Evolutionary conservation across 2,113 vertebrate species (phyloP).

Genomic region (Salvator merianae): DNA sequence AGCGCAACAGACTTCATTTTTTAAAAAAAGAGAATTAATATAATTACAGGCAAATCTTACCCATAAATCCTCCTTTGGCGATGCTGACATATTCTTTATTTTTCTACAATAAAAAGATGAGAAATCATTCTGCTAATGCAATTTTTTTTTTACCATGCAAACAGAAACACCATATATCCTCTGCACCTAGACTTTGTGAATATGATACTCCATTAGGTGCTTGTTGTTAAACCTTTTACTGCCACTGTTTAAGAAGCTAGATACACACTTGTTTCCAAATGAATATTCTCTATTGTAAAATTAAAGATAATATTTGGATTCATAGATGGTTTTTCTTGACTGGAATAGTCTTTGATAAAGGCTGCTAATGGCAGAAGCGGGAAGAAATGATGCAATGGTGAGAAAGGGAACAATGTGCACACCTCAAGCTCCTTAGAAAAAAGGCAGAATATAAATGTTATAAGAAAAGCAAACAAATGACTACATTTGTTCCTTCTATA

Average conservation of each 20-base stretch:
- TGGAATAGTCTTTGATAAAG: background rate
- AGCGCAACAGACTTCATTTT: background rate
- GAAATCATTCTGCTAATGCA: conserved; percentile 33
- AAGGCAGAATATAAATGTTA: background rate
- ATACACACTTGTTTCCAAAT: background rate
- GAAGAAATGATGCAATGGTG: background rate
- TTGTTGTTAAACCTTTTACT: background rate
- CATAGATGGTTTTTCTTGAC: background rate
- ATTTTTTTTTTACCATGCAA: conserved; percentile 17
- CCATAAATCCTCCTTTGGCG: conserved; percentile 98
- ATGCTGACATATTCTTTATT: conserved; percentile 98
- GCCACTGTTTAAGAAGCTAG: background rate
- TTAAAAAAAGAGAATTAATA: conserved; percentile 15
- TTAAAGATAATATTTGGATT: background rate
- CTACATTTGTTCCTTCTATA: too few relatives aligned
- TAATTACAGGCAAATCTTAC: conserved; percentile 78
- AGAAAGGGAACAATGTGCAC: background rate
- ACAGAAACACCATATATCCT: background rate
- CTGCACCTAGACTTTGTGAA: background rate
- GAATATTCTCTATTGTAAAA: background rate
- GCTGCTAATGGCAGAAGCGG: background rate
- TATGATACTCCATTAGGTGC: background rate
- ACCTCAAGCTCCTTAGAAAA: background rate
- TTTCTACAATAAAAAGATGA: conserved; percentile 84
- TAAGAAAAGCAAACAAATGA: background rate